Evolutionary conservation across 2,888 invertebrate genomes (phyloP), one percentile per base, ranked within the genome.

Genomic region (Drepanosiphum platanoidis): DNA sequence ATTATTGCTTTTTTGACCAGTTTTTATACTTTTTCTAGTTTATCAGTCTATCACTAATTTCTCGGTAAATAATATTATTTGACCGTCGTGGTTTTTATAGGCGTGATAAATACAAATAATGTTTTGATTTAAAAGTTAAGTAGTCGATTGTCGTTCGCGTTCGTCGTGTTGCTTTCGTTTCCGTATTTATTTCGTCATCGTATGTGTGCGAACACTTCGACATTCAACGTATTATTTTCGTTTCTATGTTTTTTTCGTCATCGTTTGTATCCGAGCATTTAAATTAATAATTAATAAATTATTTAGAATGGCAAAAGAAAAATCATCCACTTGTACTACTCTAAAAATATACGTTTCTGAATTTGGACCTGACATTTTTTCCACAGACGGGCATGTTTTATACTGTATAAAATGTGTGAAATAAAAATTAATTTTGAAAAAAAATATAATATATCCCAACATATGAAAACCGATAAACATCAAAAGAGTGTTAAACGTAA

Each of bases 231-330:
- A 3, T 66, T 30, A 13, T 42, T 42, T 42, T 42, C 42, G 42
- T 42, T 42, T 42, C 42, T 42, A 42, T 42, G 42, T 46, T 46
- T 42, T 46, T 32, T 74, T 52, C 46, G 46, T 74, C 74, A 30
- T 46, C 46, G 46, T 74, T 74, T 46, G 46, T 46, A 18, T 46
- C 18, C 74, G 46, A 46, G 32, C 1, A 30, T 52, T 66, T 22
- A 34, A 66, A 34, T 66, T 66, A 18, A 66, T n/a, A n/a, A n/a
- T n/a, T n/a, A n/a, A n/a, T n/a, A n/a, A n/a, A n/a, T n/a, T n/a
- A n/a, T 66, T 66, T 72, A 72, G 39, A 32, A 75, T 75, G 75
- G 75, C 58, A 34, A 75, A 75, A 58, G 34, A 34, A 75, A 75
- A 75, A 52, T 32, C 9, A 75, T 34, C 75, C 4, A 75, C 75